phyloP scores from a whole-genome alignment of 2,888 invertebrate species.

The Phalangium opilio region DNA sequence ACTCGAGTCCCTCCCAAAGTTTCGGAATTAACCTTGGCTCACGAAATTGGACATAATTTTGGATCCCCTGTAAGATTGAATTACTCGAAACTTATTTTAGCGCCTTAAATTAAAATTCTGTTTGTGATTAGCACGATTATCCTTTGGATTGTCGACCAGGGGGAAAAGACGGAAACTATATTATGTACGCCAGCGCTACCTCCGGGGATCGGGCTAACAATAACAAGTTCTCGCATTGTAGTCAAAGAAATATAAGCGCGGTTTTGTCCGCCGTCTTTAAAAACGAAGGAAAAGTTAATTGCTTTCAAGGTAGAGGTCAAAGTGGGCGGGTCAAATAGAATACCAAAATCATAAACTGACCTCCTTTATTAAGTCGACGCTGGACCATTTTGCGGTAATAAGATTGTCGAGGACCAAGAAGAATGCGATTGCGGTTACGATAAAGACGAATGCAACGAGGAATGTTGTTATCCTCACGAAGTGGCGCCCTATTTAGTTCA shows the following conservation, averaged over 20 bases:
- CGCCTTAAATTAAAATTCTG: no score
- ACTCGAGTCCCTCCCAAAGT: constrained; percentile 93
- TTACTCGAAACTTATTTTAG: constrained; percentile 20
- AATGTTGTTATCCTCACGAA: constrained; percentile 75
- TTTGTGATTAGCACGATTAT: constrained; percentile 63
- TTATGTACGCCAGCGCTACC: constrained; percentile 99
- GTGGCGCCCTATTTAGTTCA: constrained; percentile 11
- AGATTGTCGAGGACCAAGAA: constrained; percentile 93
- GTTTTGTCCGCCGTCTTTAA: constrained; percentile 75
- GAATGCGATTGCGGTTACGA: constrained; percentile 96
- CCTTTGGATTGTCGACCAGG: constrained; percentile 74
- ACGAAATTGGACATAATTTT: constrained; percentile 95
- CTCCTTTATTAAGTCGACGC: constrained; percentile 45
- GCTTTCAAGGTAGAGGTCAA: constrained; percentile 50
- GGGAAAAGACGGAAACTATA: constrained; percentile 84
- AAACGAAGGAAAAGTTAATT: constrained; percentile 74
- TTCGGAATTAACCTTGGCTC: constrained; percentile 90
- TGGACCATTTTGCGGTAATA: constrained; percentile 97
- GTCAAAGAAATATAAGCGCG: constrained; percentile 82
- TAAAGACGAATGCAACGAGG: constrained; percentile 65
- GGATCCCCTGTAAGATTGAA: constrained; percentile 66
- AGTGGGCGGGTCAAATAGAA: not conserved
- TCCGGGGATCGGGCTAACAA: constrained; percentile 96
- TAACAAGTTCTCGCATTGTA: constrained; percentile 89
- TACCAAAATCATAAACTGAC: not conserved